These are phyloP conservation scores for Calyptomena viridis DNA, from an alignment of 2,113 vertebrate genomes.

Conservation along the genomic window DNA sequence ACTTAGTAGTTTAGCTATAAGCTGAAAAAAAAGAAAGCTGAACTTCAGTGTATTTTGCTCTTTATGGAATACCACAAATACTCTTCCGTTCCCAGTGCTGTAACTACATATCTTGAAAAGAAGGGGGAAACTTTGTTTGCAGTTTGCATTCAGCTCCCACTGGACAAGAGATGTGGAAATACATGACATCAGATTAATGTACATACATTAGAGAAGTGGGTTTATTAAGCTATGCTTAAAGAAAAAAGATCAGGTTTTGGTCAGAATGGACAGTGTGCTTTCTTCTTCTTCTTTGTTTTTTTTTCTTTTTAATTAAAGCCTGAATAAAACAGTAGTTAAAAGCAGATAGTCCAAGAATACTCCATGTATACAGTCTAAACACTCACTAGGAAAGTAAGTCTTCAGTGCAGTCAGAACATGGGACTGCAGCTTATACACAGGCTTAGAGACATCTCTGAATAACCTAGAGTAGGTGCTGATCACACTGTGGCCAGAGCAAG, in stretches of 20 bases:
- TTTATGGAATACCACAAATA: neutral
- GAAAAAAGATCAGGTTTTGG: neutral
- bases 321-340: neutral
- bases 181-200: neutral
- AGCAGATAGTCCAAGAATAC: neutral
- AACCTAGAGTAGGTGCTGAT: fast-evolving
- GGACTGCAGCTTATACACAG: neutral
- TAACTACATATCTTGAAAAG: neutral
- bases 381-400: neutral
- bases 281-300: neutral
- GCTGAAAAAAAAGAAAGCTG: neutral
- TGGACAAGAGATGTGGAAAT: neutral
- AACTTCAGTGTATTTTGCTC: neutral
- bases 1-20: neutral
- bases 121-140: neutral
- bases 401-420: neutral
- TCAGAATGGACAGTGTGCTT: neutral
- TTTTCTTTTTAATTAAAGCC: neutral
- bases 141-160: neutral
- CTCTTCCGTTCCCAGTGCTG: neutral
- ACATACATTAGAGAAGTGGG: neutral
- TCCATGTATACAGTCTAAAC: neutral
- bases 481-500: neutral
- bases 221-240: neutral
- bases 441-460: neutral